These are phyloP conservation scores for Aldrovandia affinis DNA, from an alignment of 2,797 vertebrate species.

Conservation along the genomic window DNA sequence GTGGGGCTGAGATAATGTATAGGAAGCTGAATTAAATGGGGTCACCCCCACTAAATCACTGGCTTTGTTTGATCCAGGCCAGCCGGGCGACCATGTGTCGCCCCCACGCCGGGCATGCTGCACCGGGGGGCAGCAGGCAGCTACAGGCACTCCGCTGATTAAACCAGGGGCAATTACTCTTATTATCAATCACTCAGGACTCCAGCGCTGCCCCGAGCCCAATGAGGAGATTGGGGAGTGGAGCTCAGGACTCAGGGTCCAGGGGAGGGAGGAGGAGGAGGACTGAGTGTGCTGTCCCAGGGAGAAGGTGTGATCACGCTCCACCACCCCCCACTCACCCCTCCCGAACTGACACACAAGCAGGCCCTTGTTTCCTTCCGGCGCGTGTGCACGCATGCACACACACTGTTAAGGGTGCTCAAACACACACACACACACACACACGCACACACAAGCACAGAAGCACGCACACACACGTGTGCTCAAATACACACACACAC, in stretches of 20 bases:
- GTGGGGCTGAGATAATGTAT: no score
- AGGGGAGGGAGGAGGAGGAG: not conserved
- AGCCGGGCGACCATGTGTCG: not conserved
- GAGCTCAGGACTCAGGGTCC: not conserved
- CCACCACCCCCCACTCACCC: no score
- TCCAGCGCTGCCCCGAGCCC: not conserved
- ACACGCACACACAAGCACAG: no score
- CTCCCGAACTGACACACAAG: not conserved
- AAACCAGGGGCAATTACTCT: slow-evolving; percentile 10
- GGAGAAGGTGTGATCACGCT: not conserved
- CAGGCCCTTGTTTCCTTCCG: no score
- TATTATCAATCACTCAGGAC: not conserved
- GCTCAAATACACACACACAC: slow-evolving; percentile 41
- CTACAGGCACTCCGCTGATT: not conserved
- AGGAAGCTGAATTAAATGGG: not conserved
- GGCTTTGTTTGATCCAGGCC: not conserved
- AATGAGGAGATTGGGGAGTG: not conserved
- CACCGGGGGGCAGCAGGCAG: not conserved
- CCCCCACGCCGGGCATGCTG: not conserved
- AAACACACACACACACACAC: no score
- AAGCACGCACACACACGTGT: slow-evolving; percentile 5
- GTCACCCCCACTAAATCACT: slow-evolving; percentile 2
- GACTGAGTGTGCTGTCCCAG: not conserved
- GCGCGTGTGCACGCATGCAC: not conserved
- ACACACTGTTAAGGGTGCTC: slow-evolving; percentile 9